Evolutionary conservation across 2,113 vertebrate genomes (phyloP).

Genomic region (Cromileptes altivelis): DNA sequence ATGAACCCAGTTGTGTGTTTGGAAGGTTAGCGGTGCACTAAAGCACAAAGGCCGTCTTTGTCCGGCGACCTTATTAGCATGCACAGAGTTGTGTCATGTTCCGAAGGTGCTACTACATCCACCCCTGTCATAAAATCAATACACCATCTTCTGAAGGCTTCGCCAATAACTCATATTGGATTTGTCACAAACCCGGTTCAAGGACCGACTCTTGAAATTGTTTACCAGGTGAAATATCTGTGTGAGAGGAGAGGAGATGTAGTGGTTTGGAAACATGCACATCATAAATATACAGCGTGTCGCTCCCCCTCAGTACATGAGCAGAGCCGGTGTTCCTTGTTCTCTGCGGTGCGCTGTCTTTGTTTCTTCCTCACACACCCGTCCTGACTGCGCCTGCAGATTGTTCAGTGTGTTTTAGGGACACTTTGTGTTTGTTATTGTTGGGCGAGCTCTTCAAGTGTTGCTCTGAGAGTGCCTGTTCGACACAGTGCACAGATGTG

Average conservation of each 20-base stretch:
- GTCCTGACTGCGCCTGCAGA: constrained; percentile 33
- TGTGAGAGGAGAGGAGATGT: not conserved
- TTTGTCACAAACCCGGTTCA: constrained; percentile 61
- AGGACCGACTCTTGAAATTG: constrained; percentile 56
- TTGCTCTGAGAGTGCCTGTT: constrained; percentile 43
- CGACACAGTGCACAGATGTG: constrained; percentile 69
- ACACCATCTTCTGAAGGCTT: constrained; percentile 66
- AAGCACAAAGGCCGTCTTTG: constrained; percentile 34
- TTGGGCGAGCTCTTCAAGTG: constrained; percentile 54
- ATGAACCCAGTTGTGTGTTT: constrained; percentile 6
- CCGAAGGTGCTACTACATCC: constrained; percentile 60
- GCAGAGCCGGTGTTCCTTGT: constrained; percentile 45
- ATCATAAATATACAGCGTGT: constrained; percentile 11
- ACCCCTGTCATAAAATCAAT: constrained; percentile 77
- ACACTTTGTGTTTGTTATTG: constrained; percentile 64
- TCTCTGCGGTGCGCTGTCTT: constrained; percentile 28
- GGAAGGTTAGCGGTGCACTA: constrained; percentile 38
- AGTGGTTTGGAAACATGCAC: not conserved
- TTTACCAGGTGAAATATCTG: constrained; percentile 59
- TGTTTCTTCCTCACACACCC: constrained; percentile 44
- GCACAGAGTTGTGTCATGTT: constrained; percentile 47
- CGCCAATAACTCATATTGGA: constrained; percentile 62
- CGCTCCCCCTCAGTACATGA: constrained; percentile 6
- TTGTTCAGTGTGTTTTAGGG: constrained; percentile 48
- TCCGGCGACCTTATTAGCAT: constrained; percentile 68